A percentile compares a stretch with the other conserved stretches of the same genome.
Conservation (phyloP, 1,140 invertebrate genomes). For the Rhyacophila brunnea region DNA sequence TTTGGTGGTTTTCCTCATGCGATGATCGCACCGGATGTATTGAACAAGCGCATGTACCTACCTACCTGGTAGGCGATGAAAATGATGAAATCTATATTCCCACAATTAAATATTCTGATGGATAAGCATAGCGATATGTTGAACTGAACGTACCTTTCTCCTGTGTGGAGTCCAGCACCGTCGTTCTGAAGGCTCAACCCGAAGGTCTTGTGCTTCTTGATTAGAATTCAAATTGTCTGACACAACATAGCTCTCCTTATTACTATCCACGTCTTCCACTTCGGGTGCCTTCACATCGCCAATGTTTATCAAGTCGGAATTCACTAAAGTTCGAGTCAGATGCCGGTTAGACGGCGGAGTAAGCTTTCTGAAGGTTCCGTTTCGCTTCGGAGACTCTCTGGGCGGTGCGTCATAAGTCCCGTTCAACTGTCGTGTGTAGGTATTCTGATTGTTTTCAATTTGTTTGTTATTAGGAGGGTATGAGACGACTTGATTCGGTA, state of each 20-base stretch:
- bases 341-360: slow-evolving; percentile 36
- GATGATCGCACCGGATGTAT: too few species aligned
- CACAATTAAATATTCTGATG: too few species aligned
- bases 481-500: slow-evolving; percentile 37
- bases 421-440: slow-evolving; percentile 16
- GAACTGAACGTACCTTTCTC: slow-evolving; percentile 23
- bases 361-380: slow-evolving; percentile 49
- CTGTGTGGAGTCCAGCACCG: slow-evolving; percentile 13
- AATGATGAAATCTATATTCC: too few species aligned
- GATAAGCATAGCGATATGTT: too few species aligned
- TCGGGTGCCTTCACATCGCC: slow-evolving; percentile 13
- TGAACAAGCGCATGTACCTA: too few species aligned
- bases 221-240: slow-evolving; percentile 9
- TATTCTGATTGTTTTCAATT: slow-evolving; percentile 10
- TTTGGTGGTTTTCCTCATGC: too few species aligned
- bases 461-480: slow-evolving; percentile 11
- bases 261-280: slow-evolving; percentile 22
- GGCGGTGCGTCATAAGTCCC: slow-evolving; percentile 11
- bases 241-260: slow-evolving; percentile 23
- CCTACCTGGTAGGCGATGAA: too few species aligned
- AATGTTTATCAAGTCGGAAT: slow-evolving; percentile 6
- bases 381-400: slow-evolving; percentile 48
- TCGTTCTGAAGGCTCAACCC: slow-evolving; percentile 9
- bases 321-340: slow-evolving; percentile 9
- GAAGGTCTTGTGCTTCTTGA: neutral